Conservation (phyloP, 2,888 invertebrate species). For the Mimas tiliae region DNA sequence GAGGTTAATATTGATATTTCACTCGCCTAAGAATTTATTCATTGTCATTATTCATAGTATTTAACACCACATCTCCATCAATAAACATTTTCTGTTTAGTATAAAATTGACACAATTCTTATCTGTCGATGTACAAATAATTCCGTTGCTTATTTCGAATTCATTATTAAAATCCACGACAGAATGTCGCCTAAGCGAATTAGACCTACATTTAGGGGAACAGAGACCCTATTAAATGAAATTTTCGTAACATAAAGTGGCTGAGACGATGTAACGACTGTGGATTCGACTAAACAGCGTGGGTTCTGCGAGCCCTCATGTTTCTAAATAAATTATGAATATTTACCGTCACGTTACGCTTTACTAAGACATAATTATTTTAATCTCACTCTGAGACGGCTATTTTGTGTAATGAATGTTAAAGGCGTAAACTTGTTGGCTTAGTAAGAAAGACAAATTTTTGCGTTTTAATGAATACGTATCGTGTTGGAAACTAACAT, state of each 20-base stretch:
- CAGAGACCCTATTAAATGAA: slow-evolving; percentile 70
- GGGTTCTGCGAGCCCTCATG: slow-evolving; percentile 67
- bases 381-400: slow-evolving; percentile 72
- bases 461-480: slow-evolving; percentile 28
- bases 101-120: background rate
- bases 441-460: slow-evolving; percentile 33
- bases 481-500: slow-evolving; percentile 5
- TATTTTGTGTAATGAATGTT: slow-evolving; percentile 72
- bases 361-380: slow-evolving; percentile 78
- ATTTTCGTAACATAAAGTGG: slow-evolving; percentile 73
- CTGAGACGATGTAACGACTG: slow-evolving; percentile 65
- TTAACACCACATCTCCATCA: background rate
- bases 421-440: slow-evolving; percentile 53
- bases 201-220: slow-evolving; percentile 63
- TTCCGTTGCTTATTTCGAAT: slow-evolving; percentile 28
- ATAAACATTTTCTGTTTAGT: background rate
- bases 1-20: no score
- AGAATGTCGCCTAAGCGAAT: slow-evolving; percentile 52
- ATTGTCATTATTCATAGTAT: background rate
- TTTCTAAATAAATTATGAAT: slow-evolving; percentile 80
- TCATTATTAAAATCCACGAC: slow-evolving; percentile 37
- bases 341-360: slow-evolving; percentile 75
- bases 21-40: no score
- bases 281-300: slow-evolving; percentile 58
- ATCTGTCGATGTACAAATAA: slow-evolving; percentile 12